These are phyloP conservation scores for Anastrepha obliqua DNA, from an alignment of 1,140 invertebrate species.

Conservation along the genomic window DNA sequence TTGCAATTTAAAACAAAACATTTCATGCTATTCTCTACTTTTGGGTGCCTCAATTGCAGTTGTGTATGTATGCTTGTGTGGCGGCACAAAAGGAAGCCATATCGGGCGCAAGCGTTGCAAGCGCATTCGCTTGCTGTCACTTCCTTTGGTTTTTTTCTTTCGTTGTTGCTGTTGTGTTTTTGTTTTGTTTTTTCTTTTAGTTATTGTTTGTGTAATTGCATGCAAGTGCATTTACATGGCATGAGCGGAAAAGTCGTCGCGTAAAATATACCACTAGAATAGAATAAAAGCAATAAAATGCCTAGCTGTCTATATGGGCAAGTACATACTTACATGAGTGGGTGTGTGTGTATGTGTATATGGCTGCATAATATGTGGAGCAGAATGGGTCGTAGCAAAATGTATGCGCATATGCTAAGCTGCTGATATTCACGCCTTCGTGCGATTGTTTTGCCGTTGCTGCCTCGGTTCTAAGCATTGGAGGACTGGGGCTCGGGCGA, in stretches of 20 bases:
- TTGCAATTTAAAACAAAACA: constrained; percentile 42
- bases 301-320: background rate
- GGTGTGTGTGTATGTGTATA: background rate
- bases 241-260: constrained; percentile 29
- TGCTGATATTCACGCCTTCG: constrained; percentile 36
- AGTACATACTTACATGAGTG: background rate
- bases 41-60: background rate
- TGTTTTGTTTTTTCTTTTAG: background rate
- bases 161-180: background rate
- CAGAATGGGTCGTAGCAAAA: constrained; percentile 26
- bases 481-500: background rate
- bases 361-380: constrained; percentile 40
- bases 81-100: constrained; percentile 42
- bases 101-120: constrained; percentile 20
- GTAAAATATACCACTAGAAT: constrained; percentile 1
- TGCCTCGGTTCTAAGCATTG: background rate
- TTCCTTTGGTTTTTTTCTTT: constrained; percentile 32
- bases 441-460: background rate
- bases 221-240: background rate
- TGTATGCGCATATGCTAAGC: background rate
- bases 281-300: constrained; percentile 27
- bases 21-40: background rate
- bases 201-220: constrained; percentile 23
- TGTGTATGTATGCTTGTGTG: background rate
- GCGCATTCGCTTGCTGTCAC: constrained; percentile 38